A percentile compares a stretch with the other conserved stretches of the same genome.
Evolutionary conservation across 2,113 vertebrate genomes (phyloP).

Genomic region (Lophura nycthemera): DNA sequence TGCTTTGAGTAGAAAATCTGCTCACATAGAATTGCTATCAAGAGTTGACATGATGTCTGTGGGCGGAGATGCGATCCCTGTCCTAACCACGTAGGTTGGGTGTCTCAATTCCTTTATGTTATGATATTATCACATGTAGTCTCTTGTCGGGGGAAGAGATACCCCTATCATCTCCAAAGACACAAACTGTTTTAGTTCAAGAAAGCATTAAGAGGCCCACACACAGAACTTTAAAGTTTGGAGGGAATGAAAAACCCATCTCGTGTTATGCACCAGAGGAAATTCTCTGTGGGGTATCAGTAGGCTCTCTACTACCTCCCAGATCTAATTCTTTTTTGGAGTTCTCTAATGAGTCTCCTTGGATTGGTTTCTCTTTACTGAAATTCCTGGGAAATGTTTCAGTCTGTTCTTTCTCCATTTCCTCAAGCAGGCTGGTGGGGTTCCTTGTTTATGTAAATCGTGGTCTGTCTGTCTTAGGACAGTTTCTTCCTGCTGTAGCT

Average conservation of each 20-base stretch:
- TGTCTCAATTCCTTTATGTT: neutral
- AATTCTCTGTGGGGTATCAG: neutral
- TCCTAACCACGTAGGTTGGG: neutral
- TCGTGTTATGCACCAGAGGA: neutral
- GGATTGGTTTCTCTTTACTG: neutral
- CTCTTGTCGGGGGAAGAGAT: neutral
- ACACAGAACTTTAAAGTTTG: neutral
- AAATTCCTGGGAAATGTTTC: neutral
- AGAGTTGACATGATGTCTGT: neutral
- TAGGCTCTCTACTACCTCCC: neutral
- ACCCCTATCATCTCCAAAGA: rapidly evolving
- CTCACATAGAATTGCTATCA: neutral
- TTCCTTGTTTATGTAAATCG: slow-evolving; percentile 34
- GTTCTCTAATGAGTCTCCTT: neutral
- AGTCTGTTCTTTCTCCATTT: neutral
- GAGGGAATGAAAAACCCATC: neutral
- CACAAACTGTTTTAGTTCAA: neutral
- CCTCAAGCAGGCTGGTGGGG: neutral
- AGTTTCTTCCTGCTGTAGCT: slow-evolving; percentile 47
- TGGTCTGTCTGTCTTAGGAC: neutral
- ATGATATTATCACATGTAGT: neutral
- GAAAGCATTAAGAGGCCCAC: neutral
- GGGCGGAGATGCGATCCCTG: neutral
- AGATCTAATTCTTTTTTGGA: neutral
- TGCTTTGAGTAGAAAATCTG: neutral